Base-by-base conservation (phyloP, 2,888 invertebrate genomes). In the Tubulanus polymorphus region DNA sequence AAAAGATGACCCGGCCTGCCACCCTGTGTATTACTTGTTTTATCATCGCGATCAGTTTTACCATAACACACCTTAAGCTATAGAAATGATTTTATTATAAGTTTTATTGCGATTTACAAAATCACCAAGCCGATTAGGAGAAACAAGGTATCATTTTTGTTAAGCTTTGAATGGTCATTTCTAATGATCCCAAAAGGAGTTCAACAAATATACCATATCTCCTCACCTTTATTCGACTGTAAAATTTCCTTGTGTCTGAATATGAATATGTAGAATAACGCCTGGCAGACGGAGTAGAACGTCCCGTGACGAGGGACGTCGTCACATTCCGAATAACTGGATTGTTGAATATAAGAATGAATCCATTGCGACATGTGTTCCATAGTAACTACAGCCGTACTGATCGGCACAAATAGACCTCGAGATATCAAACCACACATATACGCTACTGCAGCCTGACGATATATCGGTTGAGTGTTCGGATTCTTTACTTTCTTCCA, bases 281-380 rank as follows among this genome's bases (percentile, higher is more conserved):
- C 87, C 78, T 97, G 95, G 67, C 94, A 94, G 2, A 93, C 85
- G 1, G 90, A 86, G 75, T 93, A 94, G 80, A 97, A 97, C 0
- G 93, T 88, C 2, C 87, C 84, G 74, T 97, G 94, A 0, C 87
- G 85, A 67, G 87, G 85, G 0, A 86, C 71, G 64, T 88, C 87
- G 15, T 82, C 81, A n/a, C n/a, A n/a, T 6, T 61, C 51, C 63
- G 80, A 81, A 48, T 74, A 68, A 63, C 82, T 83, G 61, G 72
- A 67, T 56, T 72, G 65, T 28, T 84, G 83, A 48, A 93, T 87
- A 74, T 95, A 95, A 0, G 84, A 81, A 73, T 93, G 91, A 58
- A 91, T 87, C 93, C 93, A 95, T 1, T 84, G 83, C 0, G 88
- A 82, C 82, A 94, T 86, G 67, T 86, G 84, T 50, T 84, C 85